Evolutionary conservation across 1,140 invertebrate genomes (phyloP).

Genomic region (Trichonephila inaurata): DNA sequence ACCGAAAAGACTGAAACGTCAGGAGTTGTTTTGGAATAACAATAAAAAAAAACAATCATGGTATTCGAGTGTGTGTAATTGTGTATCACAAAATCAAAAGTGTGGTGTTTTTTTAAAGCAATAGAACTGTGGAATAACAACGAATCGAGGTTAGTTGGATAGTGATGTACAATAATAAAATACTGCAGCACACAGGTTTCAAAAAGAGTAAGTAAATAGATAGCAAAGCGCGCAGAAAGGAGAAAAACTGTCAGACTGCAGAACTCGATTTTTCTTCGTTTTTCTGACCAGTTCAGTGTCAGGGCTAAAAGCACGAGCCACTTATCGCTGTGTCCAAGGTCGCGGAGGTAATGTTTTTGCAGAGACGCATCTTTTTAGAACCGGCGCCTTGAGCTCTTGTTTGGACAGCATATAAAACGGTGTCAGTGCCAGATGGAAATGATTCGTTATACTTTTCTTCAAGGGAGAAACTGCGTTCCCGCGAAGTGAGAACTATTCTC

Average conservation of each 20-base stretch:
- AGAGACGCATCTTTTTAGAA: constrained; percentile 49
- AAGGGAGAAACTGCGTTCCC: not conserved
- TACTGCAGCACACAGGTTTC: not conserved
- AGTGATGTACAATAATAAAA: not conserved
- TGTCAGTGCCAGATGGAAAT: constrained; percentile 41
- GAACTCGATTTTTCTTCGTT: constrained; percentile 54
- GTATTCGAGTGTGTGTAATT: not conserved
- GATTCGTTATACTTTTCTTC: constrained; percentile 34
- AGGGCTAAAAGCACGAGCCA: constrained; percentile 40
- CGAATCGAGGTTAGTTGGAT: not conserved
- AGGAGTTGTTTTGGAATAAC: not conserved
- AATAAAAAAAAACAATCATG: not conserved
- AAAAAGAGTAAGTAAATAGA: not conserved
- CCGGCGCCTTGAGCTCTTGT: constrained; percentile 43
- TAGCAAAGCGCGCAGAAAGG: not conserved
- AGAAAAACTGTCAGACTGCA: constrained; percentile 25
- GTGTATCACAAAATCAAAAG: too few relatives aligned
- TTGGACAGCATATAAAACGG: constrained; percentile 61
- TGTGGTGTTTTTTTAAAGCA: not conserved
- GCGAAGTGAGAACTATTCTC: not conserved
- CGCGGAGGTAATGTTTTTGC: constrained; percentile 46
- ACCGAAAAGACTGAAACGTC: not conserved
- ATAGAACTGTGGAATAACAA: not conserved
- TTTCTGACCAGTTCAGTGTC: constrained; percentile 46
- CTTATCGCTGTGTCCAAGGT: constrained; percentile 53